Conservation (phyloP, 2,888 invertebrate species). For the Metallyticus violacea region DNA sequence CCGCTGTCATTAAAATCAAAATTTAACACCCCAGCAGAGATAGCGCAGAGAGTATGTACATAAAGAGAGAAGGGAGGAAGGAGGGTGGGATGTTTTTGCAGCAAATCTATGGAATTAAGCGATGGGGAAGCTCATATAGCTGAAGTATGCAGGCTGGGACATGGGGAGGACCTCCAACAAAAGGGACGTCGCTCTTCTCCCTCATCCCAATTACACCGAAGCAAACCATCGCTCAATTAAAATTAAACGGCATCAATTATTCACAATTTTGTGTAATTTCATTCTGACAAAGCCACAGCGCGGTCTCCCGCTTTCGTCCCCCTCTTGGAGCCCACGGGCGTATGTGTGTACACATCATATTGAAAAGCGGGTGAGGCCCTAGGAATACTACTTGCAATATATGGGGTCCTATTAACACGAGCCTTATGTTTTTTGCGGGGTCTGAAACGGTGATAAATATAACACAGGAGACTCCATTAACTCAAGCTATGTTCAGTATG, state of each 20-base stretch:
- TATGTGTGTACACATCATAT: not conserved
- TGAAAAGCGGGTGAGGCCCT: not conserved
- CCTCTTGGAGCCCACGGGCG: not conserved
- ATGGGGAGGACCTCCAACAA: not conserved
- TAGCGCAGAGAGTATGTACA: not conserved
- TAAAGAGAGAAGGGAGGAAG: too few species aligned
- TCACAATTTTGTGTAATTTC: constrained; percentile 36
- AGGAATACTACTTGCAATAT: not conserved
- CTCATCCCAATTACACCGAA: not conserved
- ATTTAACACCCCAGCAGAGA: not conserved
- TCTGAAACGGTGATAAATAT: too few species aligned
- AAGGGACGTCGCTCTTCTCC: not conserved
- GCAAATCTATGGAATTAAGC: not conserved
- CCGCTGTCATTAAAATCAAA: not conserved
- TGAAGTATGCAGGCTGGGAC: not conserved
- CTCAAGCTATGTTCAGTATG: too few species aligned
- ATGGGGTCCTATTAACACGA: not conserved
- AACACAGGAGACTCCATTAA: too few species aligned
- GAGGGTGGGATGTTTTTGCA: not conserved
- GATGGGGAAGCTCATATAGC: not conserved
- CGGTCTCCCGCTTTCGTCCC: not conserved
- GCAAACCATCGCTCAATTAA: constrained; percentile 37
- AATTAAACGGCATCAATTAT: constrained; percentile 36
- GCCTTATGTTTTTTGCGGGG: too few species aligned
- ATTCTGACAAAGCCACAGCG: constrained; percentile 31